Evolutionary conservation across 2,113 vertebrate genomes (phyloP).

Genomic region (Myotis yumanensis): DNA sequence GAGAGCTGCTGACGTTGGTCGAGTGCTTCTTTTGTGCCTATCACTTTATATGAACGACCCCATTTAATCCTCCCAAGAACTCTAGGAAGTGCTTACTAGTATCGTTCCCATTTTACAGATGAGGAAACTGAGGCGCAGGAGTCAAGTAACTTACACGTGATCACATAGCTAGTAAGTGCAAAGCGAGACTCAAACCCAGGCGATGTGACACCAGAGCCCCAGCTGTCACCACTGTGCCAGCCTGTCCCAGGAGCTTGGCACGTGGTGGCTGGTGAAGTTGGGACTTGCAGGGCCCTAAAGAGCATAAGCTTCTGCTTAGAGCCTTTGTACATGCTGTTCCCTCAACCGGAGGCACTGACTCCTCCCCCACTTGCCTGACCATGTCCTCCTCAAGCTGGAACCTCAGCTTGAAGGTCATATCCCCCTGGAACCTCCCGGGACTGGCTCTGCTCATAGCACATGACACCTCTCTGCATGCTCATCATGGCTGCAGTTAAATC

Average conservation of each 20-base stretch:
- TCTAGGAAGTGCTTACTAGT: background rate
- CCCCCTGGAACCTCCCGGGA: background rate
- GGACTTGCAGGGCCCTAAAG: background rate
- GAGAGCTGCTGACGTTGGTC: background rate
- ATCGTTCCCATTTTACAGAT: background rate
- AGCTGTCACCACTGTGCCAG: accelerated
- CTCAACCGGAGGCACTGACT: background rate
- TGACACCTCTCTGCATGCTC: background rate
- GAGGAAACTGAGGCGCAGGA: background rate
- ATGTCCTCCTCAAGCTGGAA: background rate
- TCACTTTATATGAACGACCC: background rate
- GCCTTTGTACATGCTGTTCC: background rate
- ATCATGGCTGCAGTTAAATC: background rate
- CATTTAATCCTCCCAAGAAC: background rate
- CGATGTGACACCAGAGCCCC: background rate
- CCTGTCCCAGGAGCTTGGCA: background rate
- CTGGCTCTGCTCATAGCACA: background rate
- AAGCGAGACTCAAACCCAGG: background rate
- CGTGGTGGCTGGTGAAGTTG: background rate
- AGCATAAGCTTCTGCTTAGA: accelerated
- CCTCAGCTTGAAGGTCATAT: background rate
- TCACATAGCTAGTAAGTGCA: background rate
- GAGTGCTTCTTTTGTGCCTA: background rate
- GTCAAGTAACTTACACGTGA: background rate
- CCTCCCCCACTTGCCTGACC: background rate